Percentiles rank a stretch among this genome's conserved stretches.
Evolutionary conservation across 2,113 vertebrate species (phyloP).

Genomic region (Echinops telfairi): DNA sequence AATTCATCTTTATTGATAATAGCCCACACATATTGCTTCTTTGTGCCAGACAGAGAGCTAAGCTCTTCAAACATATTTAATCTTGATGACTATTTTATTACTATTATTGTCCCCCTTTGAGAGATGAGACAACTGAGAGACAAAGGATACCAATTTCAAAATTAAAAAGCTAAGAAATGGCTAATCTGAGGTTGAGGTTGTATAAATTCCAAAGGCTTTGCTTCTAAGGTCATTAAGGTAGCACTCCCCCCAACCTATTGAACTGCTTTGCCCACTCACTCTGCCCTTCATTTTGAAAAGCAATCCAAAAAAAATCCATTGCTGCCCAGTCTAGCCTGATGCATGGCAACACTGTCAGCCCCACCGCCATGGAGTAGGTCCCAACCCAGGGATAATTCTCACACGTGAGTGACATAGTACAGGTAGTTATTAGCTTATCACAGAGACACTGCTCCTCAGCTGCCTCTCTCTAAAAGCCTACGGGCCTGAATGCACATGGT

Average conservation of each 20-base stretch:
- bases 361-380: not conserved
- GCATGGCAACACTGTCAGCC: not conserved
- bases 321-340: not conserved
- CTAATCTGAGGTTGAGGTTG: not conserved
- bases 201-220: no score
- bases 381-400: not conserved
- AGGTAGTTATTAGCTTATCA: not conserved
- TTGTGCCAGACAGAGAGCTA: slow-evolving; percentile 13
- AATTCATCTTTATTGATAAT: slow-evolving; percentile 37
- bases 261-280: not conserved
- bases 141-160: not conserved
- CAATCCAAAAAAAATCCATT: not conserved
- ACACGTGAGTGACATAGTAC: not conserved
- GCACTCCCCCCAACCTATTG: not conserved
- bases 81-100: not conserved
- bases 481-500: not conserved
- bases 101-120: not conserved
- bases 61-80: not conserved
- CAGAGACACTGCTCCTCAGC: not conserved
- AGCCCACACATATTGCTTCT: not conserved
- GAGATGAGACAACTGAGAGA: not conserved
- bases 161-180: not conserved
- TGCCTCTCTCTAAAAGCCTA: not conserved
- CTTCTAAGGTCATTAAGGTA: not conserved
- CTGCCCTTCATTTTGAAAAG: not conserved